phyloP scores from a whole-genome alignment of 1,140 invertebrate species.

The Phocides pigmalion region DNA sequence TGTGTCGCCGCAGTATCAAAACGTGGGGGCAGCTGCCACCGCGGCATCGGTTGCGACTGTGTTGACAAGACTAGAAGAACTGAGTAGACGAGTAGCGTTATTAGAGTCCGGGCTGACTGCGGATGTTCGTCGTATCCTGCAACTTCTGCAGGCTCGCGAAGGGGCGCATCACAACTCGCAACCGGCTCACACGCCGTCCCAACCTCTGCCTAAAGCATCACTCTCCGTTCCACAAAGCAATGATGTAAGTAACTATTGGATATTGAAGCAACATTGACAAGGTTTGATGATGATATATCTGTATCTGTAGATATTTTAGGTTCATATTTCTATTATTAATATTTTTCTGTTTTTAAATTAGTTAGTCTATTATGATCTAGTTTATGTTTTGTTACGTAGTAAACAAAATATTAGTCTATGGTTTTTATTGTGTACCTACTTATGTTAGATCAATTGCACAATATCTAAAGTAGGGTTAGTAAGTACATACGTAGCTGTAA shows the following conservation, averaged over 20 bases:
- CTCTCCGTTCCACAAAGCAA: conserved; percentile 72
- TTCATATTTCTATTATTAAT: too few species aligned
- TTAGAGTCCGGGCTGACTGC: conserved; percentile 87
- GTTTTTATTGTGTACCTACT: too few species aligned
- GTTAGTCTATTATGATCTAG: too few species aligned
- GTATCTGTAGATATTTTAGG: too few species aligned
- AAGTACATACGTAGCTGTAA: too few species aligned
- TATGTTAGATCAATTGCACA: too few species aligned
- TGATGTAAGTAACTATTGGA: conserved; percentile 51
- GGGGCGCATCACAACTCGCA: conserved; percentile 73
- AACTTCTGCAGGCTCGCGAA: conserved; percentile 86
- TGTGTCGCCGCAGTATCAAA: conserved; percentile 78
- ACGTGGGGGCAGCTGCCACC: conserved; percentile 61
- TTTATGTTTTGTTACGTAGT: too few species aligned
- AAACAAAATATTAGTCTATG: too few species aligned
- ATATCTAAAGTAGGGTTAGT: too few species aligned
- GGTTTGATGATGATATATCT: too few species aligned
- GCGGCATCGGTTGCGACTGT: conserved; percentile 67
- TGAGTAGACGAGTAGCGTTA: conserved; percentile 85
- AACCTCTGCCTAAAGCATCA: conserved; percentile 70
- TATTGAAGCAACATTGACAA: not conserved
- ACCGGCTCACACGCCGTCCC: conserved; percentile 62
- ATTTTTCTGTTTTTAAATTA: too few species aligned
- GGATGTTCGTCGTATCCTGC: conserved; percentile 87
- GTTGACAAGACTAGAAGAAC: conserved; percentile 85